A percentile compares a stretch with the other conserved stretches of the same genome.
phyloP scores from a whole-genome alignment of 1,140 invertebrate species.

The Pseudomyrmex flavicornis region DNA sequence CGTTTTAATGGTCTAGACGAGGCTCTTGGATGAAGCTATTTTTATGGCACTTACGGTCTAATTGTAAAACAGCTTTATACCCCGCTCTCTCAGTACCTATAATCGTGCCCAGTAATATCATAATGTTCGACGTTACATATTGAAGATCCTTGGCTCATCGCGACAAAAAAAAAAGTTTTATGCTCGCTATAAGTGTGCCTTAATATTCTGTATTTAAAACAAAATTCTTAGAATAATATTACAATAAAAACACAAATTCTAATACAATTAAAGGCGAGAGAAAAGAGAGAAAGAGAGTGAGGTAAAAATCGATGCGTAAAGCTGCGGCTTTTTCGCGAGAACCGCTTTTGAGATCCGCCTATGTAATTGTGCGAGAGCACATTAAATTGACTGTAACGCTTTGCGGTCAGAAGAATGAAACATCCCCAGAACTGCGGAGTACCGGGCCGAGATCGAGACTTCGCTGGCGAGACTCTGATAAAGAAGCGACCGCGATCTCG shows the following conservation, averaged over 20 bases:
- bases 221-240: too few relatives aligned
- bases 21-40: conserved; percentile 11
- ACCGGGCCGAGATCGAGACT: not conserved
- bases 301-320: not conserved
- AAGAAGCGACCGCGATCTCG: conserved; percentile 34
- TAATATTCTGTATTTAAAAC: too few relatives aligned
- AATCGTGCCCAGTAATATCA: not conserved
- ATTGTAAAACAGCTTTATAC: conserved; percentile 1
- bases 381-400: not conserved
- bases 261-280: too few relatives aligned
- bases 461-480: conserved; percentile 23
- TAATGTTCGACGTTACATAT: not conserved
- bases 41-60: not conserved
- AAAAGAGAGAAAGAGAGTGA: not conserved
- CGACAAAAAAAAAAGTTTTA: too few relatives aligned
- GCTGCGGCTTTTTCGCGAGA: not conserved
- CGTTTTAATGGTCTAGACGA: not conserved
- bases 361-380: not conserved
- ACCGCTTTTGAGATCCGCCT: not conserved
- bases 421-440: not conserved
- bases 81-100: not conserved
- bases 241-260: too few relatives aligned
- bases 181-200: too few relatives aligned
- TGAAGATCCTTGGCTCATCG: not conserved
- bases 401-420: not conserved